A percentile compares a stretch with the other conserved stretches of the same genome.
phyloP scores from a whole-genome alignment of 2,888 invertebrate species.

The Lysandra coridon region DNA sequence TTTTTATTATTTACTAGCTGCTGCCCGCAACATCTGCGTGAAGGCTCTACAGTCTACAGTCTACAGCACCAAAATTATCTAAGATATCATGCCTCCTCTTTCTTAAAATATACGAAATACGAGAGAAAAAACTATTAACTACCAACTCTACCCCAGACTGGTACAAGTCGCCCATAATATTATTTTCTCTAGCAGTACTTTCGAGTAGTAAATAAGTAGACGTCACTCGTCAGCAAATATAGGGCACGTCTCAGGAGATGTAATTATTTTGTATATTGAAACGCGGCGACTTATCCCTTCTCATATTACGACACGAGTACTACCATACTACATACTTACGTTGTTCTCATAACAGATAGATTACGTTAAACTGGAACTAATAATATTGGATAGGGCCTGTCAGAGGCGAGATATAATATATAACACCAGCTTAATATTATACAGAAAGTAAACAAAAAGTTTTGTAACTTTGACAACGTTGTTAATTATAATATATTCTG shows the following conservation, averaged over 20 bases:
- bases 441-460: too few species aligned
- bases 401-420: too few species aligned
- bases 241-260: conserved; percentile 8
- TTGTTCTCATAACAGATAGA: neutral
- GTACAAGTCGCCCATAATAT: neutral
- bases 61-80: too few species aligned
- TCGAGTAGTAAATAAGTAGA: neutral
- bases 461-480: too few species aligned
- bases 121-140: too few species aligned
- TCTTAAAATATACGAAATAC: too few species aligned
- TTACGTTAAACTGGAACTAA: neutral
- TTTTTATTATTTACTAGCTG: too few species aligned
- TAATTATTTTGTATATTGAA: conserved; percentile 26
- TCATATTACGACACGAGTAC: conserved; percentile 14
- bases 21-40: too few species aligned
- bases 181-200: neutral
- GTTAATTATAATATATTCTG: too few species aligned
- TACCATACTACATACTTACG: neutral
- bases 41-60: too few species aligned
- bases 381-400: neutral
- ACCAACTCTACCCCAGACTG: neutral
- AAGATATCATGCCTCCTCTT: too few species aligned
- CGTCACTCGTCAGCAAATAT: neutral
- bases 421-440: too few species aligned
- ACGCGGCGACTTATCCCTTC: conserved; percentile 19